Evolutionary conservation across 2,113 vertebrate genomes (phyloP).

Genomic region (Notarius lentiginosus): DNA sequence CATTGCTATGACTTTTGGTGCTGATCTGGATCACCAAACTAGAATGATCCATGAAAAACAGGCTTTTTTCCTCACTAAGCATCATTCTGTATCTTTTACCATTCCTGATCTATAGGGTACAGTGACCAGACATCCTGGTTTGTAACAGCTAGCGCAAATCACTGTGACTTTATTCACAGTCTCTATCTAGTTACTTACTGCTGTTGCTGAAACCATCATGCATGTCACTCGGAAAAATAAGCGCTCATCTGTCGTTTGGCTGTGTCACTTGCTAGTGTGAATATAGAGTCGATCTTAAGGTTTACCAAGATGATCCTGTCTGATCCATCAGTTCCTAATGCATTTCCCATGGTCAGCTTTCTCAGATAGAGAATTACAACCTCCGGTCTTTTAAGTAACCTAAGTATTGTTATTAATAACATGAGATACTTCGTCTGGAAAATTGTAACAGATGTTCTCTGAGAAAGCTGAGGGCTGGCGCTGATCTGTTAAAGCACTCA

Average conservation of each 20-base stretch:
- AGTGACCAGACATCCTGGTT: too few relatives aligned
- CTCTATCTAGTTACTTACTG: too few relatives aligned
- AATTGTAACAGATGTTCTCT: neutral
- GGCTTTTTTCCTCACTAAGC: too few relatives aligned
- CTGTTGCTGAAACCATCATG: neutral
- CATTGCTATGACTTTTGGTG: too few relatives aligned
- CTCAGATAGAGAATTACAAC: neutral
- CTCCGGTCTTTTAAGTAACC: neutral
- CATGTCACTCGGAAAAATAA: neutral
- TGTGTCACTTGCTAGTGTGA: neutral
- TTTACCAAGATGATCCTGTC: neutral
- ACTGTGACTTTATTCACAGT: too few relatives aligned
- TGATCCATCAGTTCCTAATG: neutral
- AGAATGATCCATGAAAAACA: too few relatives aligned
- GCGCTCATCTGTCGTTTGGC: too few relatives aligned
- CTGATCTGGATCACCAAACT: too few relatives aligned
- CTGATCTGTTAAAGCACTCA: conserved; percentile 18
- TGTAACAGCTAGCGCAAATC: too few relatives aligned
- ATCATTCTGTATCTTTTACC: too few relatives aligned
- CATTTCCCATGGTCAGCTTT: neutral
- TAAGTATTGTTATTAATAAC: neutral
- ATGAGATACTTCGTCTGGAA: neutral
- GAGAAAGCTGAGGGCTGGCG: neutral
- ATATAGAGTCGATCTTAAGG: neutral
- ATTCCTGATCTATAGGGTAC: too few relatives aligned